Conservation (phyloP, 2,113 vertebrate genomes). For the Cyanoramphus novaezelandiae region DNA sequence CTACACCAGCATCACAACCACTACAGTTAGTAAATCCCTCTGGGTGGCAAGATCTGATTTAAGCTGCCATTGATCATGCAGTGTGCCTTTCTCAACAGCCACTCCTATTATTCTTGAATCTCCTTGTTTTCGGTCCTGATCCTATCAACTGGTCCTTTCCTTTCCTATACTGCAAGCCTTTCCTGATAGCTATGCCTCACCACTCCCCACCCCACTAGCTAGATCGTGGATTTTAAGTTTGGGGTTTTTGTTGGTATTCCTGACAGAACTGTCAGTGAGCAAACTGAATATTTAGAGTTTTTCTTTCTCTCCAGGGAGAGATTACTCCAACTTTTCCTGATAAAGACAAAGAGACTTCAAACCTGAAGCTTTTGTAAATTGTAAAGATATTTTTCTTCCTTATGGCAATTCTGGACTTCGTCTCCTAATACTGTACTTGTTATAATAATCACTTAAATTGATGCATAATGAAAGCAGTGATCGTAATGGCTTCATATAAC, state of each 20-base stretch:
- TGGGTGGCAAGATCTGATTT: not conserved
- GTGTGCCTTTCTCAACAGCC: not conserved
- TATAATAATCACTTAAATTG: not conserved
- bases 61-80: not conserved
- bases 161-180: not conserved
- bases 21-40: not conserved
- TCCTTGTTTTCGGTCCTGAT: not conserved
- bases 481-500: not conserved
- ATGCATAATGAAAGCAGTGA: not conserved
- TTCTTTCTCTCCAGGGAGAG: not conserved
- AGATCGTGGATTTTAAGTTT: not conserved
- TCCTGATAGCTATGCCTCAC: not conserved
- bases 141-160: not conserved
- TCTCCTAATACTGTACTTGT: not conserved
- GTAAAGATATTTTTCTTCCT: not conserved
- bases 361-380: not conserved
- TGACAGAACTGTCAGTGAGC: not conserved
- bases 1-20: not conserved
- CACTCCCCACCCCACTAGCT: rapidly evolving
- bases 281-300: not conserved
- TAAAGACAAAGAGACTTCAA: not conserved
- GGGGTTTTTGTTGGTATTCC: not conserved
- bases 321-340: not conserved
- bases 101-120: not conserved
- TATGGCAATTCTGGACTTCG: not conserved